Conservation (phyloP, 1,140 invertebrate species). For the Pseudoatta argentina region DNA sequence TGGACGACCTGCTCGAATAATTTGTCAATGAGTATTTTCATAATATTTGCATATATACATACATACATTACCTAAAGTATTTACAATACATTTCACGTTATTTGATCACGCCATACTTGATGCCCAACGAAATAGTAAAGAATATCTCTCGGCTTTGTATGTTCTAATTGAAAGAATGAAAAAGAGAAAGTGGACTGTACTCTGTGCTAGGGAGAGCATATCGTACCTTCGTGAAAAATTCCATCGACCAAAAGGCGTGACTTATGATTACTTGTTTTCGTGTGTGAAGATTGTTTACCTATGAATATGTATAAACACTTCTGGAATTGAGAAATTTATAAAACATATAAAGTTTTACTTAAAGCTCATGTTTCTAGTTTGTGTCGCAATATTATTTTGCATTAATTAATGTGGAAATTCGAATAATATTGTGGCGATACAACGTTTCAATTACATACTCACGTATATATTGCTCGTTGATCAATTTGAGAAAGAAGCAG, state of each 20-base stretch:
- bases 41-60: neutral
- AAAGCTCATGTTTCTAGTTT: neutral
- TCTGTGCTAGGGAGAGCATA: conserved; percentile 28
- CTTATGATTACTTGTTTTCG: conserved; percentile 14
- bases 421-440: too few species aligned
- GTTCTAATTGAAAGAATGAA: conserved; percentile 21
- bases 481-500: neutral
- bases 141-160: conserved; percentile 5
- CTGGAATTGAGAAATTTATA: neutral
- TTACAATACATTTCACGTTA: neutral
- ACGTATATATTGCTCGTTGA: neutral
- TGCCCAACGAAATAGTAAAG: neutral
- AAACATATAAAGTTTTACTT: neutral
- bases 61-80: neutral
- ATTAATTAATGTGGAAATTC: conserved; percentile 3
- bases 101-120: neutral
- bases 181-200: conserved; percentile 39
- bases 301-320: neutral
- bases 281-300: neutral
- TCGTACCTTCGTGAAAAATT: conserved; percentile 35
- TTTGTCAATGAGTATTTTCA: neutral
- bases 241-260: conserved; percentile 3
- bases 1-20: neutral
- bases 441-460: neutral
- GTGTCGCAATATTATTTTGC: neutral